phyloP scores from a whole-genome alignment of 2,113 vertebrate genomes.

The Grus americana region DNA sequence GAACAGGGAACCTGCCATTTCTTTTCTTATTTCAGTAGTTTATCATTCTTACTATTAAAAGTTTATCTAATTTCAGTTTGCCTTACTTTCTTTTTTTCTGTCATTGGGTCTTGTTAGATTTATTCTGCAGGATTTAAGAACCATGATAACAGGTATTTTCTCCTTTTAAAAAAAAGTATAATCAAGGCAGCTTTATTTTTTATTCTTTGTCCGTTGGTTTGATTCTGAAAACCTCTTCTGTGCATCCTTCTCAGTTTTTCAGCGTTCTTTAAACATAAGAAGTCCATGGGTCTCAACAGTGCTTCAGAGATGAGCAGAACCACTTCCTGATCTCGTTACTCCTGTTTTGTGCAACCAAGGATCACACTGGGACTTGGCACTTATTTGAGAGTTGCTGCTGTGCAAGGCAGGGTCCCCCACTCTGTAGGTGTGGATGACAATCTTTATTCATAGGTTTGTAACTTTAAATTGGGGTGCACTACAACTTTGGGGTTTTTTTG shows the following conservation, averaged over 20 bases:
- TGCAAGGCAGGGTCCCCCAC: not conserved
- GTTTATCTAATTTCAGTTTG: not conserved
- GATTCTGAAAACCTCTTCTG: not conserved
- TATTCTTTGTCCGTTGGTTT: not conserved
- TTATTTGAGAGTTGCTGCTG: not conserved
- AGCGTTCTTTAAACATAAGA: not conserved
- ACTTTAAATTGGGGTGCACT: not conserved
- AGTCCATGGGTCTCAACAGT: not conserved
- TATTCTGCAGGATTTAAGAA: not conserved
- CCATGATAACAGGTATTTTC: not conserved
- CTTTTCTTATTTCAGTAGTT: not conserved
- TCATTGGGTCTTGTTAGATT: not conserved
- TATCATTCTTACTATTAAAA: not conserved
- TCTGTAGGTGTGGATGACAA: not conserved
- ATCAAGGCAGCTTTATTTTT: not conserved
- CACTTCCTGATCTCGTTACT: not conserved
- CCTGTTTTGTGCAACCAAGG: not conserved
- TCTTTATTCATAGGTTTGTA: not conserved
- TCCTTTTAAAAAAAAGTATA: not conserved
- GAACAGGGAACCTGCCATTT: not conserved
- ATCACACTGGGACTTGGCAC: not conserved
- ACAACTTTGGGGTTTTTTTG: not conserved
- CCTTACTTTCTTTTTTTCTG: not conserved
- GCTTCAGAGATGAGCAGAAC: not conserved
- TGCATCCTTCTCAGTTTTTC: not conserved